These are phyloP conservation scores for Boloria selene DNA, from an alignment of 2,888 invertebrate species.

Conservation along the genomic window DNA sequence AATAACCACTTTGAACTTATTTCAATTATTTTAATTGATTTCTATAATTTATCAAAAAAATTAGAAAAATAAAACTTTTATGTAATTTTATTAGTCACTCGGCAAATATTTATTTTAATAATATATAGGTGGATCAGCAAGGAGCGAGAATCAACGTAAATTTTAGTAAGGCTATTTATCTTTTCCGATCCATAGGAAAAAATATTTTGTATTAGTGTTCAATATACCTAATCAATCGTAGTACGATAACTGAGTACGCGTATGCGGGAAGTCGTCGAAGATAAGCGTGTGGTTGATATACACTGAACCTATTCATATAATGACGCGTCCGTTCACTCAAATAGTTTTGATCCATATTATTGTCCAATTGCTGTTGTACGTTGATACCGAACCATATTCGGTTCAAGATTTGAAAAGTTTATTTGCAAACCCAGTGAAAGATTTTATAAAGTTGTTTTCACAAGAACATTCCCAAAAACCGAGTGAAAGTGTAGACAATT, in stretches of 20 bases:
- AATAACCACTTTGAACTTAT: conserved; percentile 31
- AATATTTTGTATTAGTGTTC: not conserved
- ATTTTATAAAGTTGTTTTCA: conserved; percentile 50
- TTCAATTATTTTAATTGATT: conserved; percentile 39
- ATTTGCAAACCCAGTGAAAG: conserved; percentile 67
- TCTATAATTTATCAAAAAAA: not conserved
- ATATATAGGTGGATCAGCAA: too few relatives aligned
- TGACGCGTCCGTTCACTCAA: conserved; percentile 64
- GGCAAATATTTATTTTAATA: too few relatives aligned
- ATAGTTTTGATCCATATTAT: conserved; percentile 61
- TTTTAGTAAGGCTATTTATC: too few relatives aligned
- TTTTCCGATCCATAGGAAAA: not conserved
- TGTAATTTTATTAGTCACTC: too few relatives aligned
- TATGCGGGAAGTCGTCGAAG: conserved; percentile 36
- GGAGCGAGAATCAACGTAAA: too few relatives aligned
- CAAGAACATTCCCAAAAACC: conserved; percentile 20
- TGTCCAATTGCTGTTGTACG: conserved; percentile 55
- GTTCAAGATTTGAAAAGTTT: conserved; percentile 56
- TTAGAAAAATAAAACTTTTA: too few relatives aligned
- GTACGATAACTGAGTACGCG: conserved; percentile 21
- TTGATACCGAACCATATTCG: conserved; percentile 51
- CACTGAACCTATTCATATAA: conserved; percentile 58
- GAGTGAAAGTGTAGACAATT: conserved; percentile 20
- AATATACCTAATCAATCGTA: conserved; percentile 29
- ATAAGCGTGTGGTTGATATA: conserved; percentile 54